These are phyloP conservation scores for Portevinia maculata DNA, from an alignment of 2,888 invertebrate genomes.

Conservation along the genomic window DNA sequence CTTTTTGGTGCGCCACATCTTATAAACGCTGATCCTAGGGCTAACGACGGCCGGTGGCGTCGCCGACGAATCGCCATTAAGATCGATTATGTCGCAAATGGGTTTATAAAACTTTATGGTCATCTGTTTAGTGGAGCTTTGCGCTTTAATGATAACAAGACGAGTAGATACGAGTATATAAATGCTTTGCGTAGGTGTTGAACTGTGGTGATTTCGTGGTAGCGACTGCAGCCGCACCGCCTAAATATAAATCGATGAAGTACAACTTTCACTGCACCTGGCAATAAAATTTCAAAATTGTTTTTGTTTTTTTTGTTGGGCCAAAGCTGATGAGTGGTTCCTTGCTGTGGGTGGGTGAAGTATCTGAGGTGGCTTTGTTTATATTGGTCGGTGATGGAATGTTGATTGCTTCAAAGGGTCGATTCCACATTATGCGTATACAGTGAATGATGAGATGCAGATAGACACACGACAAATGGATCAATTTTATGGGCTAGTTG, in stretches of 20 bases:
- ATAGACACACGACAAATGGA: constrained; percentile 47
- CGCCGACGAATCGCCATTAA: constrained; percentile 1
- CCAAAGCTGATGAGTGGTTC: constrained; percentile 54
- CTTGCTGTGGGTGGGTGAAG: constrained; percentile 49
- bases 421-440: constrained; percentile 43
- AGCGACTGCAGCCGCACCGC: constrained; percentile 45
- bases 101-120: constrained; percentile 63
- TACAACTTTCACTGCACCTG: constrained; percentile 70
- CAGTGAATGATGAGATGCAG: constrained; percentile 45
- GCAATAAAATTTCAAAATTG: constrained; percentile 44
- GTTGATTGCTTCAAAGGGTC: constrained; percentile 62
- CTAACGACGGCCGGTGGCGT: background rate
- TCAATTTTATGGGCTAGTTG: constrained; percentile 45
- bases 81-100: constrained; percentile 35
- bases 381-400: constrained; percentile 62
- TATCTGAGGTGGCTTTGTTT: constrained; percentile 47
- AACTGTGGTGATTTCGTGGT: constrained; percentile 50
- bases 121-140: constrained; percentile 67
- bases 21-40: constrained; percentile 21
- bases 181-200: constrained; percentile 44
- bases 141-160: constrained; percentile 53
- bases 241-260: constrained; percentile 56
- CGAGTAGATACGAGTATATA: background rate
- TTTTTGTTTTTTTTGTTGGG: constrained; percentile 16
- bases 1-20: constrained; percentile 52